These are phyloP conservation scores for Nannoperca australis DNA, from an alignment of 2,797 vertebrate species.

Conservation along the genomic window DNA sequence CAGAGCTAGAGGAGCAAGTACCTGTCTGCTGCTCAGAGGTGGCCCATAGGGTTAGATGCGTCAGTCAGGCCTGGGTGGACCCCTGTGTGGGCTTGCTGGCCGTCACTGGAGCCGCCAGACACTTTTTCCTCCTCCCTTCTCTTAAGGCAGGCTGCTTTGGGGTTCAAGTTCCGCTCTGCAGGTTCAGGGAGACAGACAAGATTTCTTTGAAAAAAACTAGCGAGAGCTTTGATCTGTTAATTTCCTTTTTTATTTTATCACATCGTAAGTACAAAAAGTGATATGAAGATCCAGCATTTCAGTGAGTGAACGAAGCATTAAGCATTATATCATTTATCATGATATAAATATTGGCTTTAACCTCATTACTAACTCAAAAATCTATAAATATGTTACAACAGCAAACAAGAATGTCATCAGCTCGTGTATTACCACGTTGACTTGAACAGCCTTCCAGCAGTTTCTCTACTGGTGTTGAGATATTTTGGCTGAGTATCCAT, in stretches of 20 bases:
- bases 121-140: conserved; percentile 98
- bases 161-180: conserved; percentile 96
- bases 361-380: background rate
- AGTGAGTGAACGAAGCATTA: background rate
- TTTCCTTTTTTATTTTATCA: background rate
- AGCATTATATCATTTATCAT: background rate
- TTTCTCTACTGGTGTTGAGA: conserved; percentile 1
- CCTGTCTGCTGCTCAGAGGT: conserved; percentile 93
- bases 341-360: background rate
- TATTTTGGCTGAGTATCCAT: conserved; percentile 9
- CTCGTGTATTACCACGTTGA: background rate
- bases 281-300: background rate
- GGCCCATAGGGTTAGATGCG: conserved; percentile 97
- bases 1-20: conserved; percentile 43
- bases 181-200: conserved; percentile 19
- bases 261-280: background rate
- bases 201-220: background rate
- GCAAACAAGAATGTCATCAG: background rate
- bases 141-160: conserved; percentile 99
- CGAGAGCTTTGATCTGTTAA: background rate
- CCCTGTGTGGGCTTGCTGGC: conserved; percentile 91
- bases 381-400: conserved; percentile 1
- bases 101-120: conserved; percentile 92
- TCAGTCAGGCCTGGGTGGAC: conserved; percentile 94
- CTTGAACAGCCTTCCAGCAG: background rate